These are phyloP conservation scores for Nebria ingens DNA, from an alignment of 1,140 invertebrate species.

Conservation along the genomic window DNA sequence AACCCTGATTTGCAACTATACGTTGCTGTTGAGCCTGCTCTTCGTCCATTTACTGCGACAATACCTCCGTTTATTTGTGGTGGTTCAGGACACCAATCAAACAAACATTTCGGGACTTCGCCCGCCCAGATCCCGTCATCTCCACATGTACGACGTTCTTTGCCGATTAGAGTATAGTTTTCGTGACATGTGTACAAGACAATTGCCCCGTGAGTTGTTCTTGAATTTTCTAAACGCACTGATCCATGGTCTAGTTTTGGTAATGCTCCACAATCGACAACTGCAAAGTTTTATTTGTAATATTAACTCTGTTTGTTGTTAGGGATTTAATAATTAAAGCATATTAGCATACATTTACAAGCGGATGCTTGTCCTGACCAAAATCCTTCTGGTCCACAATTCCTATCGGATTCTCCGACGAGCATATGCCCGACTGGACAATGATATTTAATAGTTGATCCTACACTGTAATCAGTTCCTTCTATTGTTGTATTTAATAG, in stretches of 20 bases:
- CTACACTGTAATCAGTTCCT: conserved; percentile 57
- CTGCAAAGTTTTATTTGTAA: conserved; percentile 34
- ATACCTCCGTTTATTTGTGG: conserved; percentile 62
- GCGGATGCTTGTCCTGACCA: conserved; percentile 69
- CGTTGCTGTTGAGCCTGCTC: conserved; percentile 63
- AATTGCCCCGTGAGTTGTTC: conserved; percentile 67
- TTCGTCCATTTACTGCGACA: conserved; percentile 53
- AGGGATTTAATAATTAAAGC: neutral
- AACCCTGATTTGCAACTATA: conserved; percentile 77
- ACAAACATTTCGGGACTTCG: conserved; percentile 66
- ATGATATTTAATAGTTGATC: conserved; percentile 57
- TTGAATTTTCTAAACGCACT: conserved; percentile 50
- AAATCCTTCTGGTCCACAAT: conserved; percentile 61
- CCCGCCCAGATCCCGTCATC: conserved; percentile 73
- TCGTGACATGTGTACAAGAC: conserved; percentile 67
- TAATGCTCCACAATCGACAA: conserved; percentile 71
- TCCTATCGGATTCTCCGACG: conserved; percentile 56
- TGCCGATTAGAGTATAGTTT: conserved; percentile 75
- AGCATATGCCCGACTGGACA: conserved; percentile 79
- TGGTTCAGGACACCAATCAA: conserved; percentile 77
- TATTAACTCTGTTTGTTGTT: neutral
- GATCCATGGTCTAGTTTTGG: conserved; percentile 61
- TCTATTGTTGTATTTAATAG: conserved; percentile 71
- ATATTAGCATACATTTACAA: conserved; percentile 67
- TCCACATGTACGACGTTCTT: conserved; percentile 60